Percentiles rank a stretch among this genome's conserved stretches.
These are phyloP conservation scores for Hypomesus transpacificus DNA, from an alignment of 2,113 vertebrate genomes.

Conservation along the genomic window DNA sequence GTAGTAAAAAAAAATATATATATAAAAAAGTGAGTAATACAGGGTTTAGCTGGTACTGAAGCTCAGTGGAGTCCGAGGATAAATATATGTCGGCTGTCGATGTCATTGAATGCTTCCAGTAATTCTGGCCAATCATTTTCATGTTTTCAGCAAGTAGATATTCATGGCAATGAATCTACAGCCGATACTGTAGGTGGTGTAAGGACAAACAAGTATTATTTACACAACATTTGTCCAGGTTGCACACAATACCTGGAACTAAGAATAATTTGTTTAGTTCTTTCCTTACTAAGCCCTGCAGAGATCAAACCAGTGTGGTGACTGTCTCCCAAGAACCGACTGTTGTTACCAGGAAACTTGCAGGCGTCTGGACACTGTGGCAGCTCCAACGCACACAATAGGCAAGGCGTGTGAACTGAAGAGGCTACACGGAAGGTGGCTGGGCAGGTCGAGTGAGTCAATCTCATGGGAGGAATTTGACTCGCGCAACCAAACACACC, in stretches of 20 bases:
- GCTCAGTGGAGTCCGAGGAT: no score
- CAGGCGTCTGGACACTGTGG: slow-evolving; percentile 26
- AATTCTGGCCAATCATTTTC: no score
- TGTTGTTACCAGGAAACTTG: slow-evolving; percentile 33
- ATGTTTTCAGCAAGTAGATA: no score
- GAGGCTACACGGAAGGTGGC: slow-evolving; percentile 30
- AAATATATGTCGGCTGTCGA: no score
- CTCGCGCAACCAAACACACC: background rate
- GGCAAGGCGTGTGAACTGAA: slow-evolving; percentile 25
- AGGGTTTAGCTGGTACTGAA: no score
- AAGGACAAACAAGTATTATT: no score
- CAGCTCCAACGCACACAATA: slow-evolving; percentile 33
- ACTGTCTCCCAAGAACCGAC: slow-evolving; percentile 23
- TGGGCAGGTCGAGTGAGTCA: slow-evolving; percentile 40
- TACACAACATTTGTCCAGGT: background rate
- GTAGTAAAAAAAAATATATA: no score
- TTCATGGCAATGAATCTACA: no score
- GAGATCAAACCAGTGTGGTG: slow-evolving; percentile 36
- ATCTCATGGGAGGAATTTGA: slow-evolving; percentile 32
- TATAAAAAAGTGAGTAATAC: no score
- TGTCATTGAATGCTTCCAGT: no score
- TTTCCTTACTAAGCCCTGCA: background rate
- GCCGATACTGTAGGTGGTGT: no score
- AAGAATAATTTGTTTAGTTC: background rate
- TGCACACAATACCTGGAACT: background rate